Base-by-base conservation (phyloP, 37 sponge, comb jelly and placozoan genomes). In the Beroe forskalii region DNA sequence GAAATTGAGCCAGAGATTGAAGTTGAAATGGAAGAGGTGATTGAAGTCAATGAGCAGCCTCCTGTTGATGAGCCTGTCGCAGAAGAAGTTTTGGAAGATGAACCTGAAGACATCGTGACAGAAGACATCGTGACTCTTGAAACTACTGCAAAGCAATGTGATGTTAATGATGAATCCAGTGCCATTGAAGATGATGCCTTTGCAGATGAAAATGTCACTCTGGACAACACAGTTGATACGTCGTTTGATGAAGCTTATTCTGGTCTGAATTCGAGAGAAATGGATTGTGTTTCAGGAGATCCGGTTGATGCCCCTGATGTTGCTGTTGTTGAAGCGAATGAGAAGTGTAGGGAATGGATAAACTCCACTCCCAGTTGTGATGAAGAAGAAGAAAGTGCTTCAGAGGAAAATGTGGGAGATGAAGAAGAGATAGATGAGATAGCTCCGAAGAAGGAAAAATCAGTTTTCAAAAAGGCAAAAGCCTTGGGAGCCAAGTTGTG, bases 271-370 rank as follows among this genome's bases (percentile, higher is more conserved):
- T 48, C 55, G 6, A 48, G 12, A 48, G 55, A 48, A 12, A 6
- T 48, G 55, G 55, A 48, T 48, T 6, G 6, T 48, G 55, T 48
- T 48, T 48, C 55, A 17, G 55, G 55, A 48, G 55, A 48, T 12
- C 12, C 12, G 55, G 55, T 17, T 17, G 55, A 48, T 17, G 12
- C 6, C 12, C 55, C 55, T 17, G 55, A 48, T 48, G 55, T 48
- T 6, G 55, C 55, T 48, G 66, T 23, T 28, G 66, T 63, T 22
- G 66, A 63, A 27, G 66, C 30, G 17, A 63, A 63, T 27, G 66
- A 63, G 27, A 63, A 63, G 30, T 63, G 66, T 63, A 63, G 66
- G 17, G 66, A 63, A 27, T 63, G 66, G 66, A 63, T 63, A 22
- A 63, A 63, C 66, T 63, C 66, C 4, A 63, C 66, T 63, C 30